phyloP scores from a whole-genome alignment of 2,113 vertebrate species.

The Dicaeum eximium region DNA sequence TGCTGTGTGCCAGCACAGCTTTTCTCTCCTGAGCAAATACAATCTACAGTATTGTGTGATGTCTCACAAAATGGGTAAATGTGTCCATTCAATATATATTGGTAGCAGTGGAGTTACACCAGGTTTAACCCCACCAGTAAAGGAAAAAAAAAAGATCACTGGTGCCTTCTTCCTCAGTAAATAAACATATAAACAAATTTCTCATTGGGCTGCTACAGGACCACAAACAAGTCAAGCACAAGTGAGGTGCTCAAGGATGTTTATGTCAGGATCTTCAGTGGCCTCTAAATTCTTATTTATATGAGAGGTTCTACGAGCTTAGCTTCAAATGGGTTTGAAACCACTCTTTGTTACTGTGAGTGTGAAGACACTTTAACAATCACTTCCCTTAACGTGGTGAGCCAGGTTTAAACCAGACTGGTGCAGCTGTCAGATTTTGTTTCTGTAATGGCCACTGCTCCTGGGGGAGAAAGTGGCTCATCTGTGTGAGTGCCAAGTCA shows the following conservation, averaged over 20 bases:
- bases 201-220: background rate
- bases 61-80: background rate
- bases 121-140: background rate
- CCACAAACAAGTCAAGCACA: background rate
- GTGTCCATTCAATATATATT: background rate
- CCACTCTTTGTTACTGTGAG: background rate
- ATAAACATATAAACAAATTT: background rate
- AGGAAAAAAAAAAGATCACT: background rate
- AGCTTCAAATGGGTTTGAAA: background rate
- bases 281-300: background rate
- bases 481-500: background rate
- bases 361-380: background rate
- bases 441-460: background rate
- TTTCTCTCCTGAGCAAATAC: background rate
- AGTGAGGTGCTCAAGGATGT: background rate
- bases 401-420: background rate
- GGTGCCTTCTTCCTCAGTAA: background rate
- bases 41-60: background rate
- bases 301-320: background rate
- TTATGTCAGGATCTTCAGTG: background rate
- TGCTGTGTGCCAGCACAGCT: background rate
- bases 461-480: rapidly evolving
- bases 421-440: background rate
- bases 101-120: background rate
- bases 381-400: background rate